Base-by-base conservation (phyloP, 2,113 vertebrate species). In the Anthoscopus minutus region DNA sequence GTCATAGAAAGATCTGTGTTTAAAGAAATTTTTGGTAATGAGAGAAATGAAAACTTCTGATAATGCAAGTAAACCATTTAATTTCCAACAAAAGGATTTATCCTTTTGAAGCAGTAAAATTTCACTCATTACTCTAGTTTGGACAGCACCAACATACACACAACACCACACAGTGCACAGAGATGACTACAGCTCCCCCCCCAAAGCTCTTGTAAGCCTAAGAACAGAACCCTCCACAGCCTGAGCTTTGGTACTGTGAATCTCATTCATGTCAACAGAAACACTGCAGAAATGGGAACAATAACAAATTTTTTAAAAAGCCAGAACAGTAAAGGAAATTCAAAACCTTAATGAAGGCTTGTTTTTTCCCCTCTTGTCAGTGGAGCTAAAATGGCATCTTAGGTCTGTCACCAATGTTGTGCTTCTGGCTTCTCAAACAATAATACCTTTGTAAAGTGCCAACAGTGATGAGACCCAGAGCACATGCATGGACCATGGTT, bases 401-500 rank as follows among this genome's bases (percentile, higher is more conserved):
- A 64, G 21, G 3, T 35, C 35, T 65, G 66, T 85, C 25, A 54
- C 27, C 20, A 37, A 4, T 17, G 14, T 27, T 21, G 30, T 22
- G 22, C n/a, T 66, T 74, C 42, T 74, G 33, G 38, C 33, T 81
- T 74, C 79, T 66, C 20, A 60, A 57, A 66, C 8, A 50, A 81
- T 86, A 53, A 48, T 37, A 16, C 7, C 56, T 70, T 31, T 0
- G 0, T n/a, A 42, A 71, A 74, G 12, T 31, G 17, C 38, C 38
- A 73, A 56, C 2, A 15, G 15, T 9, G n/a, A 74, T 33, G 25
- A 60, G 25, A 57, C 14, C 24, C n/a, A 74, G 27, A 51, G 51
- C 38, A 53, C 11, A 13, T 3, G 12, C 11, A 22, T 3, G 17
- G 23, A 78, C 24, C 6, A 31, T 28, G 17, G 33, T 54, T 58